Base-by-base conservation (phyloP, 2,797 vertebrate genomes). In the Enteromius argenteus region DNA sequence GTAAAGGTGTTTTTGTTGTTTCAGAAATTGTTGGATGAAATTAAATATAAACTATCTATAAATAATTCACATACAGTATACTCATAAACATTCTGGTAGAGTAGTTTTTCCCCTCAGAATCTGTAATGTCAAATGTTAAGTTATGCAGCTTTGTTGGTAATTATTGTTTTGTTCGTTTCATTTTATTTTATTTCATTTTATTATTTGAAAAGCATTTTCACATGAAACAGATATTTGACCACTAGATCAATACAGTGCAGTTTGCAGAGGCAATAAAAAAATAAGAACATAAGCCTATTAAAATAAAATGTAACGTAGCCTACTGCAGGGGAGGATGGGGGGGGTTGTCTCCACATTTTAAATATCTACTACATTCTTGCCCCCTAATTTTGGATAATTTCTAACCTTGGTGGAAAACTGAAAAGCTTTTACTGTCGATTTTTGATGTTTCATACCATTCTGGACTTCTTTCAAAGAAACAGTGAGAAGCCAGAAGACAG, bases 401-500 rank as follows among this genome's bases (percentile, higher is more conserved):
- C 21, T 58, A 58, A 7, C 32, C 21, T 75, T 75, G 51, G 30
- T 37, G 23, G 32, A 76, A 58, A 53, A 58, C 15, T 39, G 13
- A 76, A 39, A 58, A 60, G 11, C 27, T 46, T 64, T 62, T 49
- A 46, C 19, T 35, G 68, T 11, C 6, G 58, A 64, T 35, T 62
- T n/a, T 19, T 64, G 7, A 82, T 62, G 27, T 42, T 82, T 82
- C 32, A 75, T 53, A 51, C 32, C 80, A 51, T 66, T 76, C 76
- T 84, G 44, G 17, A 84, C 32, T 74, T 74, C 49, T 80, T 42
- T 85, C 64, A 71, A 66, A 66, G 71, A 67, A 74, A 75, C 17
- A 39, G 35, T 1, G 62, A 32, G 62, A 35, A 35, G 62, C 37
- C n/a, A 62, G 32, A 83, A 76, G 17, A 27, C 39, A 71, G 67